Conservation (phyloP, 1,140 invertebrate species). For the Limonius californicus region DNA sequence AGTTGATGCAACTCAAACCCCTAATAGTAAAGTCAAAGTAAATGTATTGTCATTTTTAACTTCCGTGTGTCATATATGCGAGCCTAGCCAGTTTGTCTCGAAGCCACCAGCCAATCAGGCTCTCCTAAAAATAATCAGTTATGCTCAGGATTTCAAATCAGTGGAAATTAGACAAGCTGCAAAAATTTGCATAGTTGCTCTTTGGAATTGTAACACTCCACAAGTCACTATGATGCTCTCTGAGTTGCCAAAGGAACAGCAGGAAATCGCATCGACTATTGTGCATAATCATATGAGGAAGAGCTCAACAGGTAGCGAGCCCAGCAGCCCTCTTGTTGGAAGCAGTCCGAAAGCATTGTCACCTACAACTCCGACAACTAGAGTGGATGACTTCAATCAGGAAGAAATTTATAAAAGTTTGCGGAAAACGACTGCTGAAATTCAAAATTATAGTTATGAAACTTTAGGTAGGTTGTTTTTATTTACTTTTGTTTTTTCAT, state of each 20-base stretch:
- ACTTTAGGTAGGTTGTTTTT: slow-evolving; percentile 37
- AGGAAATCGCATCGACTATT: slow-evolving; percentile 77
- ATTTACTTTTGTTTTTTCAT: background rate
- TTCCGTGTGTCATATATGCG: slow-evolving; percentile 60
- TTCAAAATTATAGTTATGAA: slow-evolving; percentile 82
- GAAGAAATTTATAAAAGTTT: slow-evolving; percentile 87
- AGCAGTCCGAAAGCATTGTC: slow-evolving; percentile 43
- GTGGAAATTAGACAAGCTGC: slow-evolving; percentile 76
- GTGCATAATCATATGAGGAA: slow-evolving; percentile 77
- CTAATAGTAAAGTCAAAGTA: slow-evolving; percentile 79
- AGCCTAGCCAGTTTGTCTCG: slow-evolving; percentile 42
- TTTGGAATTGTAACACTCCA: slow-evolving; percentile 87
- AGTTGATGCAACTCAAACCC: slow-evolving; percentile 85
- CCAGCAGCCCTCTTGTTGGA: slow-evolving; percentile 41
- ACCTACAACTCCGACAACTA: slow-evolving; percentile 51
- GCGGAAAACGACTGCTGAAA: slow-evolving; percentile 87
- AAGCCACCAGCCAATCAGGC: slow-evolving; percentile 57
- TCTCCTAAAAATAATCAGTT: slow-evolving; percentile 61
- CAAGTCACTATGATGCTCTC: slow-evolving; percentile 81
- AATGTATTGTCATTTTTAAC: slow-evolving; percentile 72
- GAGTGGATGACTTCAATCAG: slow-evolving; percentile 70
- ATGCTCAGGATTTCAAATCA: slow-evolving; percentile 66
- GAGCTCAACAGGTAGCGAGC: slow-evolving; percentile 55
- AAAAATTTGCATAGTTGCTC: slow-evolving; percentile 72
- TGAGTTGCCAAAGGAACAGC: slow-evolving; percentile 75